Base-by-base conservation (phyloP, 2,888 invertebrate genomes). In the Microplitis deprimator region DNA sequence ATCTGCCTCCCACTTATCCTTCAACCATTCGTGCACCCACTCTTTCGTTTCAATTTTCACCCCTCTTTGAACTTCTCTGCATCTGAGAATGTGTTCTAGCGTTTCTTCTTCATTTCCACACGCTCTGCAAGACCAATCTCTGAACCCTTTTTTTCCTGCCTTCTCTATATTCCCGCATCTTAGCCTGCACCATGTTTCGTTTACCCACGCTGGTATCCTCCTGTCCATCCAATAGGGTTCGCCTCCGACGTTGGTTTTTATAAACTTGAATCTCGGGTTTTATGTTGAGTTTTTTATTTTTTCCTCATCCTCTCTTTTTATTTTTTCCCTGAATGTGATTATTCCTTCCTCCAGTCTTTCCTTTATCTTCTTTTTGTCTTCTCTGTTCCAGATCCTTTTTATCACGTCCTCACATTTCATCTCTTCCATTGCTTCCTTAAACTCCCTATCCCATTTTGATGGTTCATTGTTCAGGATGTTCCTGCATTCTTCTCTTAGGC, bases 401-500 rank as follows among this genome's bases (percentile, higher is more conserved):
- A 77, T 38, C 0, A 68, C 38, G 5, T 64, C 64, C 5, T 62
- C 62, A 7, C 68, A 61, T 13, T 59, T 71, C 39, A 77, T 65
- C 1, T 73, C 73, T 6, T 65, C 68, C 16, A 64, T 29, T 1
- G 68, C 59, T 29, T 68, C 13, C 69, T 50, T 73, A 1, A 20
- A 20, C 20, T 20, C 72, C 17, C 5, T 62, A 29, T 68, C 76
- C 76, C 69, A 77, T 39, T 13, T 77, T 1, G 73, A 16, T 8
- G 73, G 68, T 0, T 69, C 20, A 5, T 64, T 72, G 39, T 78
- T 75, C 0, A 68, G 5, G 1, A 73, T 73, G 7, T 40, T 29
- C 50, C 68, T 71, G 5, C 29, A 4, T 50, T 68, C 71, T 39
- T 78, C 75, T 20, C 68, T 67, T 16, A 72, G 50, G 41, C 68